Percentiles rank a stretch among this genome's conserved stretches.
Evolutionary conservation across 2,113 vertebrate genomes (phyloP).

Genomic region (Fregata magnificens): DNA sequence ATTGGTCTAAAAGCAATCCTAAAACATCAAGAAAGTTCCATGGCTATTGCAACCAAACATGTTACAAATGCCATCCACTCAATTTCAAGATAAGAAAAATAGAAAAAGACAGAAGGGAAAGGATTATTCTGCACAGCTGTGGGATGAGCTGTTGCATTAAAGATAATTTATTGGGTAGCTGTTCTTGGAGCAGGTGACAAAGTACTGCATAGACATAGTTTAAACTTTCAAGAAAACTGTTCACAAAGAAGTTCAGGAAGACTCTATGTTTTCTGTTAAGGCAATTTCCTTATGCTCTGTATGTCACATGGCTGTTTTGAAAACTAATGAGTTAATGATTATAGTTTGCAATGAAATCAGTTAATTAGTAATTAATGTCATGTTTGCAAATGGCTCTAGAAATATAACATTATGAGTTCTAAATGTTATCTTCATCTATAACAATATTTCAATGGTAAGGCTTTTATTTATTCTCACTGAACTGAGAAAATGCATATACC

Average conservation of each 20-base stretch:
- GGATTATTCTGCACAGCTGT: neutral
- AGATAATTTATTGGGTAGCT: neutral
- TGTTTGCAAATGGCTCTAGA: neutral
- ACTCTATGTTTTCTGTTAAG: neutral
- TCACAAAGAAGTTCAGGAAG: neutral
- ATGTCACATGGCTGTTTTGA: neutral
- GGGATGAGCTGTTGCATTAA: neutral
- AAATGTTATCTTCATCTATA: neutral
- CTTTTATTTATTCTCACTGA: neutral
- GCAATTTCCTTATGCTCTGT: neutral
- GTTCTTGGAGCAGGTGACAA: neutral
- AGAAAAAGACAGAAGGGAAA: neutral
- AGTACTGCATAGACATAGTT: neutral
- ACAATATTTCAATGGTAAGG: neutral
- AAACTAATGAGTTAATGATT: neutral
- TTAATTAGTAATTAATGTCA: neutral
- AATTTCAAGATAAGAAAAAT: neutral
- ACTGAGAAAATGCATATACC: neutral
- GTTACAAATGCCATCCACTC: fast-evolving
- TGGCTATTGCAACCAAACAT: neutral
- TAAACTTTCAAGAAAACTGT: neutral
- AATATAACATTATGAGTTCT: neutral
- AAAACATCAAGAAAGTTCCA: neutral
- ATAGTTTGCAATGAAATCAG: neutral
- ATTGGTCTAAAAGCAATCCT: neutral